phyloP scores from a whole-genome alignment of 2,113 vertebrate genomes.

The Daboia siamensis region DNA sequence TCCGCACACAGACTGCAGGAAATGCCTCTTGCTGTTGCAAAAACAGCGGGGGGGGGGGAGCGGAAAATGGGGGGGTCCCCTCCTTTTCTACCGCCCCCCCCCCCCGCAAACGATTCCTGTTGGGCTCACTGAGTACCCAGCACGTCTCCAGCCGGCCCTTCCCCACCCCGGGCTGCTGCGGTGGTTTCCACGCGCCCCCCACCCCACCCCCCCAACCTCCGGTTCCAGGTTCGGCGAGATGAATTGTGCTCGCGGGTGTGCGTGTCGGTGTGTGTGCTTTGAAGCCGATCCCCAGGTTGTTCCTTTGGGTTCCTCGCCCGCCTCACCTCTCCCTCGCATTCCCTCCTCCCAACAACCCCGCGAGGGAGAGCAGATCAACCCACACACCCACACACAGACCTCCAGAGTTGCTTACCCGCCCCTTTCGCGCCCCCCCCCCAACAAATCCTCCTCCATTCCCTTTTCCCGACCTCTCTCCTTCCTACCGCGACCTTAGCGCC shows the following conservation, averaged over 20 bases:
- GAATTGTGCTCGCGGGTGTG: neutral
- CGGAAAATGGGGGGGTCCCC: too few relatives aligned
- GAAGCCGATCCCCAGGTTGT: neutral
- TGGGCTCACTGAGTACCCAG: neutral
- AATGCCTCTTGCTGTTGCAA: neutral
- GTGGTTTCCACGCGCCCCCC: neutral
- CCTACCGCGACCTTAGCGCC: neutral
- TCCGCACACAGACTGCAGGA: neutral
- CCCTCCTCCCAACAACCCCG: neutral
- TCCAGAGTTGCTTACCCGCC: neutral
- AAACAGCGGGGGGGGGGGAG: neutral
- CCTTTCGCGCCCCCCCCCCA: fast-evolving
- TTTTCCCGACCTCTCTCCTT: neutral
- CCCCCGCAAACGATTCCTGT: neutral
- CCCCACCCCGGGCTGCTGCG: neutral
- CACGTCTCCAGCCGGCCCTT: neutral
- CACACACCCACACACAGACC: neutral
- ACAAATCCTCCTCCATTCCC: neutral
- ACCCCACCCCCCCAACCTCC: neutral
- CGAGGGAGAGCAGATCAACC: neutral
- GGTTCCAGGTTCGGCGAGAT: neutral
- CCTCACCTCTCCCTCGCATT: neutral
- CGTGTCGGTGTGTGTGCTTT: too few relatives aligned
- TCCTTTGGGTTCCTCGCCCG: neutral
- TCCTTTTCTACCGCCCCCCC: too few relatives aligned